Conservation (phyloP, 23 tunicate species). For the Styela plicata region DNA sequence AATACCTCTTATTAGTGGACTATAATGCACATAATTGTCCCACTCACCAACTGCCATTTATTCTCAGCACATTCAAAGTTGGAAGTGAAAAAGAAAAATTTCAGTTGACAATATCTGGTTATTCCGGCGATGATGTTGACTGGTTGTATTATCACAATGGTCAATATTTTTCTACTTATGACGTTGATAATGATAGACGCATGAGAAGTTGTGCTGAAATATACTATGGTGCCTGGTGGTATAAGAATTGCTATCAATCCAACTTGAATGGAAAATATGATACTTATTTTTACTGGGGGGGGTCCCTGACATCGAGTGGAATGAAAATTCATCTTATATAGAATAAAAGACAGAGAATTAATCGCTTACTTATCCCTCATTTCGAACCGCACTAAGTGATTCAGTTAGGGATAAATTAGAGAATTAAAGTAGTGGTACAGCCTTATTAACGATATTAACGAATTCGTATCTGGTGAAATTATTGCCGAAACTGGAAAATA, state of each 20-base stretch:
- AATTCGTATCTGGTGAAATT: no score
- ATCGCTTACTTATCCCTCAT: no score
- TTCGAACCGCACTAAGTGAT: no score
- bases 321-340: neutral
- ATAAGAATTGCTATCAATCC: neutral
- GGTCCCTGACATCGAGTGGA: neutral
- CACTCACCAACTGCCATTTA: neutral
- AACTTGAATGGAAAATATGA: neutral
- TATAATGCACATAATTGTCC: no score
- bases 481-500: no score
- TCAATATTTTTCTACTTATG: neutral
- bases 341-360: no score
- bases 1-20: no score
- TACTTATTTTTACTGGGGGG: neutral
- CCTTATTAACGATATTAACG: no score
- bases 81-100: neutral
- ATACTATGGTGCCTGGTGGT: neutral
- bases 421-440: no score
- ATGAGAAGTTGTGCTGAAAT: neutral
- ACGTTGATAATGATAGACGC: neutral
- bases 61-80: neutral
- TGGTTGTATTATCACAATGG: neutral
- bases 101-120: neutral
- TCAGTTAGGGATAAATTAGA: no score
- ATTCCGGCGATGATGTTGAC: neutral